Conservation (phyloP, 2,113 vertebrate genomes). For the Aptenodytes patagonicus region DNA sequence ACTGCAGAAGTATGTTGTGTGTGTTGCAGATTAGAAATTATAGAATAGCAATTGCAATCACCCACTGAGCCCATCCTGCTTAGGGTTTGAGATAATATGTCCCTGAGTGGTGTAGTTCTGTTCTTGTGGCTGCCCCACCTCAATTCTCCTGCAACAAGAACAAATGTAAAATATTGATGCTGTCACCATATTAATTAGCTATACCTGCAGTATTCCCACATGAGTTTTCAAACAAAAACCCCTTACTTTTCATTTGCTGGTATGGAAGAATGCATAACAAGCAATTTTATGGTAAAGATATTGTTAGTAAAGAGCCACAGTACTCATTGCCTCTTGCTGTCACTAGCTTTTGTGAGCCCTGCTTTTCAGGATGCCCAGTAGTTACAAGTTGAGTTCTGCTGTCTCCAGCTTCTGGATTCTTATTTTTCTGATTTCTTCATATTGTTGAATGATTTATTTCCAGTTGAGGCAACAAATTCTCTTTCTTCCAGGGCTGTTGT, state of each 20-base stretch:
- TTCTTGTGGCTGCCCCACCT: rapidly evolving
- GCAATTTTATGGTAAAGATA: neutral
- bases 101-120: neutral
- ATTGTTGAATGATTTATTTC: constrained; percentile 39
- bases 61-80: neutral
- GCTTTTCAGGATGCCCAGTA: neutral
- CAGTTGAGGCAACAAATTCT: neutral
- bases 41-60: neutral
- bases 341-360: neutral
- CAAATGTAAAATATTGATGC: neutral
- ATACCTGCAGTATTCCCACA: neutral
- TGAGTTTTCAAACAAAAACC: neutral
- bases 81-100: neutral
- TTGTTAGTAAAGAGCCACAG: neutral
- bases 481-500: constrained; percentile 8
- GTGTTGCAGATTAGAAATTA: neutral
- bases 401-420: neutral
- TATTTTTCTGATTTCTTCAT: constrained; percentile 20
- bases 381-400: neutral
- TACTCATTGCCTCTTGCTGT: neutral
- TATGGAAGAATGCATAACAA: neutral
- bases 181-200: neutral
- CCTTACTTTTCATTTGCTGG: neutral
- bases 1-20: neutral
- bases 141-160: neutral